These are phyloP conservation scores for Prunella fulvescens DNA, from an alignment of 2,113 vertebrate species.

Conservation along the genomic window DNA sequence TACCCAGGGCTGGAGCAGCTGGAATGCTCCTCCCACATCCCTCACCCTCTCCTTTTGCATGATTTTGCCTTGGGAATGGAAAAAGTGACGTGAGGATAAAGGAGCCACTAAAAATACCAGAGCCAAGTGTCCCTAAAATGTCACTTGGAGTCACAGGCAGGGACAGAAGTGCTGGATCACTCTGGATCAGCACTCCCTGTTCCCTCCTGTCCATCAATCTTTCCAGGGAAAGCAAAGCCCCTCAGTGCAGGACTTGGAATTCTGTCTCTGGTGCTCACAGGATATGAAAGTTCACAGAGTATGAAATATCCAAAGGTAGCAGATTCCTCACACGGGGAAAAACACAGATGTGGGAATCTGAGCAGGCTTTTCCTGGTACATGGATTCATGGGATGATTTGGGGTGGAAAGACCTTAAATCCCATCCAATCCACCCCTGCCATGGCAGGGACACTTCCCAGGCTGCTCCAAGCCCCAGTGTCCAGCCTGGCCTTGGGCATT, in stretches of 20 bases:
- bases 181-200: neutral
- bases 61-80: neutral
- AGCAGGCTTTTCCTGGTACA: fast-evolving
- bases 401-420: neutral
- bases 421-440: too few relatives aligned
- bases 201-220: neutral
- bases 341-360: neutral
- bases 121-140: constrained; percentile 12
- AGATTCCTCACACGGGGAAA: neutral
- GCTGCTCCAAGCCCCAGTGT: neutral
- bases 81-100: neutral
- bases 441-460: neutral
- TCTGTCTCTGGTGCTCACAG: neutral
- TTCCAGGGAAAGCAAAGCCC: neutral
- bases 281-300: too few relatives aligned
- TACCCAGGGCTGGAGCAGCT: neutral
- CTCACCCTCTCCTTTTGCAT: neutral
- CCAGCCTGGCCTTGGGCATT: neutral
- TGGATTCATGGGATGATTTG: neutral
- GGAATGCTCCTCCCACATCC: neutral
- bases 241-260: neutral
- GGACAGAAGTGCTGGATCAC: neutral
- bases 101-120: neutral
- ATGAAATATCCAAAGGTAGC: neutral
- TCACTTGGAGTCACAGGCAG: neutral